Evolutionary conservation across 2,797 vertebrate genomes (phyloP).

Genomic region (Poeciliopsis gracilis): DNA sequence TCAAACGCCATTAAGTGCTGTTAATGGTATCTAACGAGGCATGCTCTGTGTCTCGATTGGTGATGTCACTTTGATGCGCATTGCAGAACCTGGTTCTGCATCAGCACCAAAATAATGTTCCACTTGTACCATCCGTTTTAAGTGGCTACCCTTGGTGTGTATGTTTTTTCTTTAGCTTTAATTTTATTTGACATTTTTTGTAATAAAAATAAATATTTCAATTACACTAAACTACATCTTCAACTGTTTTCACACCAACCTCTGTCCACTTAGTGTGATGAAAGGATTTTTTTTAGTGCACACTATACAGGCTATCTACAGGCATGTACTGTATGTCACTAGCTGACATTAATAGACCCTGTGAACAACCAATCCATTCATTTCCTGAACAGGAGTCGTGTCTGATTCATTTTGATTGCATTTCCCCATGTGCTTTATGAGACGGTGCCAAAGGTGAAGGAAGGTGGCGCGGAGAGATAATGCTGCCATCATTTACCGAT

Average conservation of each 20-base stretch:
- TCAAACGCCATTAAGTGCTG: background rate
- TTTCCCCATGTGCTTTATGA: slow-evolving; percentile 54
- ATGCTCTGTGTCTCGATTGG: background rate
- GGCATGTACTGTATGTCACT: slow-evolving; percentile 38
- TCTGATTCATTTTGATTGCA: slow-evolving; percentile 43
- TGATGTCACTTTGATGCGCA: background rate
- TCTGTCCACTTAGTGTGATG: background rate
- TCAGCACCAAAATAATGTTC: background rate
- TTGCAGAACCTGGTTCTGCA: background rate
- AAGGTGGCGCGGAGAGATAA: slow-evolving; percentile 45
- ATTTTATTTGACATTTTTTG: background rate
- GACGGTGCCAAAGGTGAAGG: slow-evolving; percentile 30
- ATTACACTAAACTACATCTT: background rate
- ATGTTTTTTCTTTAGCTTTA: background rate
- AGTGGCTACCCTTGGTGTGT: background rate
- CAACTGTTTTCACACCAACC: slow-evolving; percentile 19
- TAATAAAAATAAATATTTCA: background rate
- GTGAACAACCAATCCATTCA: slow-evolving; percentile 41
- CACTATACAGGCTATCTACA: background rate
- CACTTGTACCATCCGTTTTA: background rate
- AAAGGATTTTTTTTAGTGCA: background rate
- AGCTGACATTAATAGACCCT: slow-evolving; percentile 64
- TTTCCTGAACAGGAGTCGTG: slow-evolving; percentile 18
- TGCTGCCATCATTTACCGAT: slow-evolving; percentile 69
- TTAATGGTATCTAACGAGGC: background rate